Percentiles rank a stretch among this genome's conserved stretches.
Conservation (phyloP, 2,888 invertebrate species). For the Netelia melanura region DNA sequence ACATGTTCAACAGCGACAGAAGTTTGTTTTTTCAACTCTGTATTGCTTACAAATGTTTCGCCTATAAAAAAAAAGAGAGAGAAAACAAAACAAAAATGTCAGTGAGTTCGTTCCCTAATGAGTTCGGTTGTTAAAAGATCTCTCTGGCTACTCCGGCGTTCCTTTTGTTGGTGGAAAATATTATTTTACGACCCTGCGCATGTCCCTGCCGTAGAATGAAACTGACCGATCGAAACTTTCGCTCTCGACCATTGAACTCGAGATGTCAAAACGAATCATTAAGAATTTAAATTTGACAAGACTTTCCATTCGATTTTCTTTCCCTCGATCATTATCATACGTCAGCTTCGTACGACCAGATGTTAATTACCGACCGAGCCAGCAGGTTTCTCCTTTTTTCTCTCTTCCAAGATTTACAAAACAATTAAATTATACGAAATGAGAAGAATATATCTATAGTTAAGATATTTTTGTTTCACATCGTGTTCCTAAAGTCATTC, state of each 20-base stretch:
- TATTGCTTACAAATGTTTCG: slow-evolving; percentile 85
- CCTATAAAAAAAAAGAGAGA: slow-evolving; percentile 73
- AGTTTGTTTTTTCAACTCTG: slow-evolving; percentile 81
- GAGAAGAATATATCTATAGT: slow-evolving; percentile 1
- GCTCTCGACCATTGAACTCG: neutral
- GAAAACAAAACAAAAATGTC: slow-evolving; percentile 69
- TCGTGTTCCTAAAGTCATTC: slow-evolving; percentile 50
- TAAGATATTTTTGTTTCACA: slow-evolving; percentile 12
- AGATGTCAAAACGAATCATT: slow-evolving; percentile 20
- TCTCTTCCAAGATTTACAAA: slow-evolving; percentile 15
- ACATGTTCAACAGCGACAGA: slow-evolving; percentile 73
- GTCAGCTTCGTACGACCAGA: slow-evolving; percentile 28
- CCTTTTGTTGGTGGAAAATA: slow-evolving; percentile 53
- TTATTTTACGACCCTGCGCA: slow-evolving; percentile 23
- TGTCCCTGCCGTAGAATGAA: neutral
- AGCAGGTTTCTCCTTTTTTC: slow-evolving; percentile 1
- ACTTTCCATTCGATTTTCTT: neutral
- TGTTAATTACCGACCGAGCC: slow-evolving; percentile 38
- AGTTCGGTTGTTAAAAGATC: slow-evolving; percentile 84
- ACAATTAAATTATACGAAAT: slow-evolving; percentile 43
- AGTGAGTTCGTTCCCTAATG: slow-evolving; percentile 81
- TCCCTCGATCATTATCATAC: slow-evolving; percentile 20
- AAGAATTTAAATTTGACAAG: slow-evolving; percentile 43
- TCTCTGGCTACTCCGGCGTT: slow-evolving; percentile 65
- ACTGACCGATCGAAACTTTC: neutral